Evolutionary conservation across 2,113 vertebrate species (phyloP), one percentile per base, ranked within the genome.

Genomic region (Hippocampus comes): DNA sequence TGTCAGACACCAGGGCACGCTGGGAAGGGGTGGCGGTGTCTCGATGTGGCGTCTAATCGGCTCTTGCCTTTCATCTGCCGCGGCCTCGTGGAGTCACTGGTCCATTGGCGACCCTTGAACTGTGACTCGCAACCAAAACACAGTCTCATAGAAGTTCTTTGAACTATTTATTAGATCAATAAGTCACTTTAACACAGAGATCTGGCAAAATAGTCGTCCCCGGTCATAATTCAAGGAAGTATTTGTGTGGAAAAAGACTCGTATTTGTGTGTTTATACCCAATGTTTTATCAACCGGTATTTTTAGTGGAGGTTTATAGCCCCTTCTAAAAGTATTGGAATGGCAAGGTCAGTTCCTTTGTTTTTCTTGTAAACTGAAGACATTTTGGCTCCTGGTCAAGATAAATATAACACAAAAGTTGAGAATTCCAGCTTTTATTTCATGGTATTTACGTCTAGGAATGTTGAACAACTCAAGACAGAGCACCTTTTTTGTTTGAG

Each of bases 31-130:
- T 67, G 79, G 75, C 55, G 56, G 78, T 34, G 69, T 77, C 80
- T 69, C 79, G 55, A 23, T 49, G 72, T 82, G 80, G 73, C 66
- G 68, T 79, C 86, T 71, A 70, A 71, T 59, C 59, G 60, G 65
- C 66, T 59, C 66, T 34, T n/a, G 71, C 67, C 87, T 91, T 91
- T 91, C 87, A 91, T 91, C 74, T 89, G 64, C 70, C 23, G 63
- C 21, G 66, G 78, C 80, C 80, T 34, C 55, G 15, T 9, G 41
- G 85, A 83, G 83, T 76, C 80, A 66, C 74, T 74, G 55, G 70
- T 69, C 78, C 55, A 48, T 59, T 72, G 69, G 81, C 68, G 76
- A 87, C 84, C 82, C 81, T 66, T 88, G 78, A 88, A 86, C 86
- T 85, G 70, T 78, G 82, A 80, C 82, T 81, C 76, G 66, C 70